These are phyloP conservation scores for Rhizomys pruinosus DNA, from an alignment of 2,113 vertebrate genomes.

Conservation along the genomic window DNA sequence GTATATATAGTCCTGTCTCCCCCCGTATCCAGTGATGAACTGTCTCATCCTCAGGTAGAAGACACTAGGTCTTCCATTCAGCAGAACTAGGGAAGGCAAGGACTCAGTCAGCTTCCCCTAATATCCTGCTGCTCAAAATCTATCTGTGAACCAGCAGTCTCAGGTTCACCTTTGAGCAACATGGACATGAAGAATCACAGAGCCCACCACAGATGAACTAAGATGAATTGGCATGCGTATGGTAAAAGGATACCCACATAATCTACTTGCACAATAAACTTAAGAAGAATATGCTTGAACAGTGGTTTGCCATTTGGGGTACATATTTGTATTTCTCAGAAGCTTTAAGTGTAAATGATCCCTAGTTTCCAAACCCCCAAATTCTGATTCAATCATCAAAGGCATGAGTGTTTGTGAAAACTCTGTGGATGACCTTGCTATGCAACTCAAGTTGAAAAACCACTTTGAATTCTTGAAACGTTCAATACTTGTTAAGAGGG, in stretches of 20 bases:
- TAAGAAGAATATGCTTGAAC: background rate
- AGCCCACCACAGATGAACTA: background rate
- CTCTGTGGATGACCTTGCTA: background rate
- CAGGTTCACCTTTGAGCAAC: background rate
- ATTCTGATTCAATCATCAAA: background rate
- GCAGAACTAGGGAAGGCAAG: background rate
- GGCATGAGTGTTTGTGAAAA: background rate
- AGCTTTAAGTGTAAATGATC: background rate
- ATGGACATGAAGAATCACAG: background rate
- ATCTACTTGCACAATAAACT: background rate
- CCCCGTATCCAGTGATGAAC: background rate
- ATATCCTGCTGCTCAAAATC: background rate
- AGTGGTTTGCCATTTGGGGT: background rate
- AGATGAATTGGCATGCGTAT: background rate
- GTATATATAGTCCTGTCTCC: background rate
- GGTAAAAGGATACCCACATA: background rate
- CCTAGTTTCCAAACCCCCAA: background rate
- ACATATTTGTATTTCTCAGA: background rate
- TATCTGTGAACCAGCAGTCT: background rate
- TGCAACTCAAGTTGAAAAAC: background rate
- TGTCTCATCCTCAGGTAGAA: background rate
- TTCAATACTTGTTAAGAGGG: background rate
- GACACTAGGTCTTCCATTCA: background rate
- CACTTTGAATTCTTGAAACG: background rate
- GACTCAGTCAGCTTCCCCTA: background rate